A percentile compares a stretch with the other conserved stretches of the same genome.
Evolutionary conservation across 1,140 invertebrate genomes (phyloP).

Genomic region (Eriocheir sinensis): DNA sequence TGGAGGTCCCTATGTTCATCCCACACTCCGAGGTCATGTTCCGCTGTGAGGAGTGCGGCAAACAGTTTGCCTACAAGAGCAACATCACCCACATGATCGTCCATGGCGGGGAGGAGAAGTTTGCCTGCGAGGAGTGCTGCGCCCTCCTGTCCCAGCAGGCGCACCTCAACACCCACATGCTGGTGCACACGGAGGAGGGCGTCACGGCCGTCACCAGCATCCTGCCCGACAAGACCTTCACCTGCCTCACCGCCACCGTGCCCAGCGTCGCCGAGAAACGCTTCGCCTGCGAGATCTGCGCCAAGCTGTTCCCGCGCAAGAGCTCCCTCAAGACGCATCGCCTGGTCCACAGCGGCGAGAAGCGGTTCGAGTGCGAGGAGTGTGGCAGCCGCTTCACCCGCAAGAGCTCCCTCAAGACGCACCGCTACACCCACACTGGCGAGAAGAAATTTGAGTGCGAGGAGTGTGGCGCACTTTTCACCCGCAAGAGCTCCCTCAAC

Average conservation of each 20-base stretch:
- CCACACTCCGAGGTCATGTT: conserved; percentile 39
- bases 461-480: conserved; percentile 49
- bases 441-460: conserved; percentile 60
- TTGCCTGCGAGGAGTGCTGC: conserved; percentile 54
- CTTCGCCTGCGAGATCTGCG: conserved; percentile 53
- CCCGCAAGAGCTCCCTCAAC: conserved; percentile 60
- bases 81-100: conserved; percentile 55
- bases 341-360: conserved; percentile 58
- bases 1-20: not conserved
- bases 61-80: conserved; percentile 52
- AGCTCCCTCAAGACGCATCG: conserved; percentile 60
- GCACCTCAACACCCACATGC: conserved; percentile 42
- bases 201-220: conserved; percentile 34
- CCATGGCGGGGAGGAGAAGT: conserved; percentile 40
- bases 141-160: conserved; percentile 18
- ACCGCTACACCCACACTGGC: conserved; percentile 43
- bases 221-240: conserved; percentile 30
- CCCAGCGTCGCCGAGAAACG: conserved; percentile 31
- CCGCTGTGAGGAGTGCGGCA: conserved; percentile 50
- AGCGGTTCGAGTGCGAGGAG: conserved; percentile 46
- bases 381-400: conserved; percentile 54
- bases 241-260: not conserved
- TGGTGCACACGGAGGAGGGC: conserved; percentile 44
- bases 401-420: conserved; percentile 54
- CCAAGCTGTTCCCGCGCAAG: conserved; percentile 54